A percentile compares a stretch with the other conserved stretches of the same genome.
Conservation (phyloP, 2,888 invertebrate species). For the Parthenolecanium corni region DNA sequence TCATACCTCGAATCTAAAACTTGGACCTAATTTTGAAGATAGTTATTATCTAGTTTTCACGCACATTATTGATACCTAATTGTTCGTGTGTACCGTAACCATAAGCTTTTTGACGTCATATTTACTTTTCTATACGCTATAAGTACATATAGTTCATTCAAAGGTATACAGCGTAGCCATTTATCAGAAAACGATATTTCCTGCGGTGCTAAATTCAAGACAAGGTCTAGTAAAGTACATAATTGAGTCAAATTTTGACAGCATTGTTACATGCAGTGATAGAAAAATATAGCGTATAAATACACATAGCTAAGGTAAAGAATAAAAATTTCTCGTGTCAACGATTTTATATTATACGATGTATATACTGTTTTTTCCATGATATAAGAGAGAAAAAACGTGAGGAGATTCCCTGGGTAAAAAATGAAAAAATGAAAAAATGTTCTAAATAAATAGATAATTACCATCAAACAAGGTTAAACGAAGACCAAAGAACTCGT, state of each 20-base stretch:
- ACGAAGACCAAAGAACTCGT: too few relatives aligned
- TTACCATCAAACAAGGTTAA: too few relatives aligned
- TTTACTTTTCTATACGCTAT: neutral
- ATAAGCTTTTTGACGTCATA: neutral
- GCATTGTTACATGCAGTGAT: neutral
- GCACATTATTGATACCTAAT: too few relatives aligned
- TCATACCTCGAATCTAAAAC: too few relatives aligned
- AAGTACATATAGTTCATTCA: neutral
- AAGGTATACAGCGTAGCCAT: too few relatives aligned
- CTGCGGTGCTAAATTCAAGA: neutral
- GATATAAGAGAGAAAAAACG: too few relatives aligned
- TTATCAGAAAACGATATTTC: too few relatives aligned
- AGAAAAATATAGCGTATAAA: neutral
- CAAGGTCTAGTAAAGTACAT: slow-evolving; percentile 20
- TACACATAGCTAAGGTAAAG: neutral
- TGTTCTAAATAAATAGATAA: too few relatives aligned
- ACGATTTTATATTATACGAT: neutral
- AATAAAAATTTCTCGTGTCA: slow-evolving; percentile 8
- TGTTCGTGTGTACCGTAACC: neutral
- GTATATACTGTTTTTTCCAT: neutral
- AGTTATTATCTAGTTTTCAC: too few relatives aligned
- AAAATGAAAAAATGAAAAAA: too few relatives aligned
- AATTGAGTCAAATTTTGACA: slow-evolving; percentile 12
- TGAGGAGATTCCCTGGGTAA: too few relatives aligned
- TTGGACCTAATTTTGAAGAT: too few relatives aligned